These are phyloP conservation scores for Augiades crinisus DNA, from an alignment of 2,888 invertebrate genomes.

Conservation along the genomic window DNA sequence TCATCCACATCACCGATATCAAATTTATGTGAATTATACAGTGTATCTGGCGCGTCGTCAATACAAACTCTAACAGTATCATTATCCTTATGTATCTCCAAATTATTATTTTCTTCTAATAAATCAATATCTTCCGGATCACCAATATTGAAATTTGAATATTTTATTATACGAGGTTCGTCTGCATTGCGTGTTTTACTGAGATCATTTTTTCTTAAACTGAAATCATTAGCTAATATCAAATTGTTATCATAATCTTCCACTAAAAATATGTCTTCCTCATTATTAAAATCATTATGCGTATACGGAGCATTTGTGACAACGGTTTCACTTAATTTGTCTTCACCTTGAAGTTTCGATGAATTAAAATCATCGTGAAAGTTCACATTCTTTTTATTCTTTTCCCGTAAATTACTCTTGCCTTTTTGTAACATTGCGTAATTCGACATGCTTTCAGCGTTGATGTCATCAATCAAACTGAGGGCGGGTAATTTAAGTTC, in stretches of 20 bases:
- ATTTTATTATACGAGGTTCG: too few species aligned
- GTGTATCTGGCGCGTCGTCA: neutral
- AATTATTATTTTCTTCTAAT: too few species aligned
- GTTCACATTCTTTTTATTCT: neutral
- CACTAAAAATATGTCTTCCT: neutral
- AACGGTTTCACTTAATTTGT: too few species aligned
- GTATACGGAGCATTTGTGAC: neutral
- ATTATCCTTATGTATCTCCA: too few species aligned
- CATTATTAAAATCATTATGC: neutral
- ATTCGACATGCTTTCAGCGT: conserved; percentile 41
- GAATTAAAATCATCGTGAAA: neutral
- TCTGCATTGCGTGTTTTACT: too few species aligned
- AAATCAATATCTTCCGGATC: too few species aligned
- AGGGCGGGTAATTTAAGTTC: conserved; percentile 54
- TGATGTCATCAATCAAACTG: conserved; percentile 57
- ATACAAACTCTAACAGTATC: too few species aligned
- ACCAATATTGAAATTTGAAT: too few species aligned
- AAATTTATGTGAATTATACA: conserved; percentile 30
- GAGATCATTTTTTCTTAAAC: neutral
- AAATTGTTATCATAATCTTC: neutral
- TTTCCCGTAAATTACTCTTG: neutral
- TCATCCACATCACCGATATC: conserved; percentile 56
- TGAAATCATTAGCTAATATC: neutral
- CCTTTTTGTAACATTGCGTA: neutral
- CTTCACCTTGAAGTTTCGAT: neutral